Evolutionary conservation across 2,888 invertebrate species (phyloP), one percentile per base, ranked within the genome.

Genomic region (Scaptomyza reducta): DNA sequence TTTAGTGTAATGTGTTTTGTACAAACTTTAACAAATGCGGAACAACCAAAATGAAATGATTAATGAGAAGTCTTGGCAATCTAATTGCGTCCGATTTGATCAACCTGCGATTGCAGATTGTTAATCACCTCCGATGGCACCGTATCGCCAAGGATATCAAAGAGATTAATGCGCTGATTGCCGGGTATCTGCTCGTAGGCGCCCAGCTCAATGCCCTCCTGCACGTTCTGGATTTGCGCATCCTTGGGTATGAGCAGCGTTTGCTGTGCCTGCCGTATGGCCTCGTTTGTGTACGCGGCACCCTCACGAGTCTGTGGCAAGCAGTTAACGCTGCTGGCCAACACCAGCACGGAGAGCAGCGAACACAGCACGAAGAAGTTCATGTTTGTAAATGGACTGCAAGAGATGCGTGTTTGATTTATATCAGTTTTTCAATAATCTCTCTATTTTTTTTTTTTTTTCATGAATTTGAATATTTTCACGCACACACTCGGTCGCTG

Each of bases 111-210:
- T 91, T 97, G 97, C 69, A 97, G 94, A 92, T 97, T 97, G 93
- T 95, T 96, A 90, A 97, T 96, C 40, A 97, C 97, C 92, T 97
- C 97, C 46, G 95, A 94, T 9, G 97, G 97, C 69, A 97, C 95
- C 91, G 96, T 96, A 90, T 96, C 96, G 9, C 96, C 96, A 61
- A 97, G 93, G 86, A 97, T 96, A 91, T 96, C 95, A 90, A 94
- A 95, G n/a, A 97, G 93, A 92, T 96, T 95, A 91, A 97, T 95
- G 89, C 94, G 94, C 92, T 97, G 96, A 92, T 96, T 95, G 70
- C 95, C 96, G 87, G 97, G 97, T 87, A 97, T 97, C 75, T 95
- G 95, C 92, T 97, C 96, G 91, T 96, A 96, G 6, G 96, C 96
- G 4, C 96, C 96, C 87, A 97, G 92, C 92, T 97, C 96, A 75